These are phyloP conservation scores for Apocrypta bakeri DNA, from an alignment of 1,140 invertebrate genomes.

Conservation along the genomic window DNA sequence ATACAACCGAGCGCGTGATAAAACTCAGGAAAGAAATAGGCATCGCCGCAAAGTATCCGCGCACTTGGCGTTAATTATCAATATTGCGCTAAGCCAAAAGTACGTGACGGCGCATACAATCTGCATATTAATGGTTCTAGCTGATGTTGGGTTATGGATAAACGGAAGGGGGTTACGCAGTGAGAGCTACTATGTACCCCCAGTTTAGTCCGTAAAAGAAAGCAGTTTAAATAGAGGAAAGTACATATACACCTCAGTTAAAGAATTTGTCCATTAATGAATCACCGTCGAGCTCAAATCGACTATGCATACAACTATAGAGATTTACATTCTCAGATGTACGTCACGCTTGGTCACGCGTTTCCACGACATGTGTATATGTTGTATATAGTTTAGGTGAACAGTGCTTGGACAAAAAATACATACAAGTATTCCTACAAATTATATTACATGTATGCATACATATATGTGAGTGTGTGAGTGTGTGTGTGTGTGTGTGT, in stretches of 20 bases:
- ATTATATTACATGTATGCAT: background rate
- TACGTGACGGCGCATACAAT: conserved; percentile 51
- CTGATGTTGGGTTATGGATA: conserved; percentile 39
- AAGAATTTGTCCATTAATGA: conserved; percentile 35
- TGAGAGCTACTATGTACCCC: background rate
- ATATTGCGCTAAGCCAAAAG: conserved; percentile 47
- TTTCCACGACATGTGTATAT: too few species aligned
- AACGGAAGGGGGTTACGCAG: conserved; percentile 30
- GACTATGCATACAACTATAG: too few species aligned
- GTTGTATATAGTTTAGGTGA: too few species aligned
- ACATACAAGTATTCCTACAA: too few species aligned
- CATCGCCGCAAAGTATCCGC: background rate
- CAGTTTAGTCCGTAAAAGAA: conserved; percentile 3
- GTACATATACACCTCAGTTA: conserved; percentile 35
- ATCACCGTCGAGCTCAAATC: background rate
- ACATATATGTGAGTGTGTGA: background rate
- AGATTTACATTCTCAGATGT: too few species aligned
- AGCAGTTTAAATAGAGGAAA: conserved; percentile 51
- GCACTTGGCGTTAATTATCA: conserved; percentile 40
- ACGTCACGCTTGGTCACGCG: too few species aligned
- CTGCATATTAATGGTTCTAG: conserved; percentile 51
- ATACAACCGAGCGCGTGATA: too few species aligned
- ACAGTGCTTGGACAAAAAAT: too few species aligned
- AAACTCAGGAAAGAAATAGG: conserved; percentile 1
- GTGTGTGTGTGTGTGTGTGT: too few species aligned